A percentile compares a stretch with the other conserved stretches of the same genome.
These are phyloP conservation scores for Balanococcus diminutus DNA, from an alignment of 2,888 invertebrate genomes.

Conservation along the genomic window DNA sequence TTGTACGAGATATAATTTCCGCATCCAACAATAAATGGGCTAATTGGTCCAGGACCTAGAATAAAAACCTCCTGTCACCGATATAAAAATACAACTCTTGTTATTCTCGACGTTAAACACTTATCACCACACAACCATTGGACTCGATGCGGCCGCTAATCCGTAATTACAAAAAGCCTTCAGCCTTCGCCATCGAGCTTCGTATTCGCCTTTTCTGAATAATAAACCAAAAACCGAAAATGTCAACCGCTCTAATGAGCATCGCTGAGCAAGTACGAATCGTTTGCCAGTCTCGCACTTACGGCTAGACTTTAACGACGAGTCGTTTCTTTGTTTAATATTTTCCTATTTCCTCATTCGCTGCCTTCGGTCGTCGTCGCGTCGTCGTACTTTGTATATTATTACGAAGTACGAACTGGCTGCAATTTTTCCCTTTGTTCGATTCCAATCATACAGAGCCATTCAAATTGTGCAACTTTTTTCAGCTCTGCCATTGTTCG, in stretches of 20 bases:
- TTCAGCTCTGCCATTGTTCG: not conserved
- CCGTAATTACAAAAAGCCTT: slow-evolving; percentile 23
- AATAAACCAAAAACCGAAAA: not conserved
- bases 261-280: not conserved
- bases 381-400: not conserved
- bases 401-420: not conserved
- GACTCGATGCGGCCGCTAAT: not conserved
- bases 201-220: not conserved
- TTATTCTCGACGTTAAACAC: not conserved
- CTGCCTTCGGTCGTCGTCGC: not conserved
- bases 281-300: not conserved
- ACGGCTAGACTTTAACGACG: not conserved
- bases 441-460: not conserved
- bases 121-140: not conserved
- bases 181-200: too few species aligned
- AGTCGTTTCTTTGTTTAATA: slow-evolving; percentile 24
- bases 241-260: slow-evolving; percentile 32
- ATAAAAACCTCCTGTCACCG: not conserved
- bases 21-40: not conserved
- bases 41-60: not conserved
- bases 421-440: slow-evolving; percentile 13
- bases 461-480: not conserved
- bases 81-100: not conserved
- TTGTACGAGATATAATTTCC: too few species aligned
- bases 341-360: not conserved